Conservation (phyloP, 2,113 vertebrate genomes). For the Platycercus adscitus region DNA sequence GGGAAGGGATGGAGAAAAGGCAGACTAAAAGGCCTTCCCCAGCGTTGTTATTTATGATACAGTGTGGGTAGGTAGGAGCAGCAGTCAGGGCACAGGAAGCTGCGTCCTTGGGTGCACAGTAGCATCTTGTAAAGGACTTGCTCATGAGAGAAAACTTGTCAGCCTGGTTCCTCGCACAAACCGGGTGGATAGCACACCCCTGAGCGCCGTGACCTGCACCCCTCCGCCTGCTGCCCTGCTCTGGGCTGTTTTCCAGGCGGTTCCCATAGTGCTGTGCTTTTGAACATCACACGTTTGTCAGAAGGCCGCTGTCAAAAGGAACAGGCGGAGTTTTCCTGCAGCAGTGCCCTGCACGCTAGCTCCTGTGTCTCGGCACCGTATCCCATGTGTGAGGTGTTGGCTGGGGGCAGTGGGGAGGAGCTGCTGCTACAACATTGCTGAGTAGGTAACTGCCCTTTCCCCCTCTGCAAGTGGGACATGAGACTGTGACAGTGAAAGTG, state of each 20-base stretch:
- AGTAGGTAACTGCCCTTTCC: background rate
- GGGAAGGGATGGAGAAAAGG: background rate
- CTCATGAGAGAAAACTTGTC: background rate
- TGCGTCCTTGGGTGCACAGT: background rate
- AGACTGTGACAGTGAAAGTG: background rate
- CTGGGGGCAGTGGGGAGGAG: rapidly evolving
- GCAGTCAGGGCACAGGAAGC: background rate
- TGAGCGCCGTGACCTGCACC: background rate
- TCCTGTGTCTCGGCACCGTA: rapidly evolving
- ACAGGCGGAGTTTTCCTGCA: background rate
- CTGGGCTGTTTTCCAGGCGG: background rate
- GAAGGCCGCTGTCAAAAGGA: background rate
- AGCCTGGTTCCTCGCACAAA: background rate
- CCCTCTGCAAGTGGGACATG: background rate
- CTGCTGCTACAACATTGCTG: background rate
- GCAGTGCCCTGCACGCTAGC: background rate
- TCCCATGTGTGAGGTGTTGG: background rate
- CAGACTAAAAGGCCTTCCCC: background rate
- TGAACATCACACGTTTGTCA: background rate
- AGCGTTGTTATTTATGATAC: background rate
- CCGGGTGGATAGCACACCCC: rapidly evolving
- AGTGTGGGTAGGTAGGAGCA: background rate
- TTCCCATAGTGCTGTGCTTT: background rate
- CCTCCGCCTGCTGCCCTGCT: background rate
- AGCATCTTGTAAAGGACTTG: background rate